Base-by-base conservation (phyloP, 2,113 vertebrate species). In the Sula dactylatra region DNA sequence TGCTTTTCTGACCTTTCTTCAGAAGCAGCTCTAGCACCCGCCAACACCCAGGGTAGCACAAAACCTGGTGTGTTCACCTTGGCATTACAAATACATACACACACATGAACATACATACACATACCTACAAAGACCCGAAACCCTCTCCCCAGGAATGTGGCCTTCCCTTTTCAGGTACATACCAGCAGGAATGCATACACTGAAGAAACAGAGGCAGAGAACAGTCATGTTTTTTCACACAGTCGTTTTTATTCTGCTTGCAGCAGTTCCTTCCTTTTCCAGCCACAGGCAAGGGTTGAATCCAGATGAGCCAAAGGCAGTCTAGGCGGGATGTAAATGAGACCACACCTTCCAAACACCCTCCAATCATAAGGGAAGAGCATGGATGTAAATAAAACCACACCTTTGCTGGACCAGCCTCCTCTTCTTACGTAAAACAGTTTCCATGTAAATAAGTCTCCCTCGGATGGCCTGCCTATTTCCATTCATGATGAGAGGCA, bases 301-400 rank as follows among this genome's bases (percentile, higher is more conserved):
- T 52, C 83, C 78, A 79, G 38, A 64, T 8, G 26, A 94, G 86
- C 52, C 76, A 80, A 88, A 80, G 61, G 40, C 70, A 67, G 61
- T 74, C 85, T 54, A 87, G 52, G 83, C 9, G 5, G 77, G 62
- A 86, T 70, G 80, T 13, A 96, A 97, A 94, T 62, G 82, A 97
- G 89, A 91, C 93, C 38, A 94, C 52, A 91, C 81, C 95, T 97
- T 88, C 76, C 62, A 85, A 87, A 85, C 56, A 56, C 9, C 55
- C 49, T 72, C 93, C 84, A 95, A 40, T 94, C 80, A 20, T 11
- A 65, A 91, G 71, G 49, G 45, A 95, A 90, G 62, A 91, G 32
- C 27, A 58, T 11, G 44, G 72, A 92, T 78, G 80, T 42, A 94
- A 97, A 94, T 64, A 93, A 95, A 94, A 73, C 86, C 40, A 91